These are phyloP conservation scores for Lagopus muta DNA, from an alignment of 2,113 vertebrate genomes.

Conservation along the genomic window DNA sequence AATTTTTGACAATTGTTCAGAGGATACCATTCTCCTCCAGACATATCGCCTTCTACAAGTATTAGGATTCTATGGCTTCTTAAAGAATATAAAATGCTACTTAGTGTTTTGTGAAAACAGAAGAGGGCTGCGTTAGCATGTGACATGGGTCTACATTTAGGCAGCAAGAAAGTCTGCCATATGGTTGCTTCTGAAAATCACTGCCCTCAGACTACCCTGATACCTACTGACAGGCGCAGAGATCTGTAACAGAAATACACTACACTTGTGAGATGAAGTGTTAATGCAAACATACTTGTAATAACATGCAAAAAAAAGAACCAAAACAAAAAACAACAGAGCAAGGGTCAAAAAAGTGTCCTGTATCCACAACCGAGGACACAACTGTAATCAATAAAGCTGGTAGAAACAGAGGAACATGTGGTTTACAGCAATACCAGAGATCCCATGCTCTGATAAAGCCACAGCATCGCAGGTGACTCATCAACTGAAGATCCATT, in stretches of 20 bases:
- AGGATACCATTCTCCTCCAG: neutral
- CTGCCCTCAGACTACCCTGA: neutral
- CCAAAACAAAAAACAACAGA: neutral
- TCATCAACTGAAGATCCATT: neutral
- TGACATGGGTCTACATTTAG: neutral
- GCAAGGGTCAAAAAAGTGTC: neutral
- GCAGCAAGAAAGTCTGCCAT: neutral
- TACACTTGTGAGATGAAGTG: neutral
- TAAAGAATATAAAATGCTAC: neutral
- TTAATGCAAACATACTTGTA: neutral
- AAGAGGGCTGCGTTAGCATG: neutral
- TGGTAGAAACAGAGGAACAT: neutral
- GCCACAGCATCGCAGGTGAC: fast-evolving
- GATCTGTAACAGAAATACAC: neutral
- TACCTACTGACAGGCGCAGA: neutral
- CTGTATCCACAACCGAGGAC: neutral
- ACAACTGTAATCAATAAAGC: neutral
- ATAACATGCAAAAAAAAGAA: neutral
- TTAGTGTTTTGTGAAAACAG: neutral
- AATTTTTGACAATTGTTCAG: neutral
- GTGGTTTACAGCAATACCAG: neutral
- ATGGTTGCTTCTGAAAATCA: neutral
- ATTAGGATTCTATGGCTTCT: neutral
- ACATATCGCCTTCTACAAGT: neutral
- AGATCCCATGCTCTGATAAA: neutral